Conservation (phyloP, 2,888 invertebrate species). For the Eurytoma adleriae region DNA sequence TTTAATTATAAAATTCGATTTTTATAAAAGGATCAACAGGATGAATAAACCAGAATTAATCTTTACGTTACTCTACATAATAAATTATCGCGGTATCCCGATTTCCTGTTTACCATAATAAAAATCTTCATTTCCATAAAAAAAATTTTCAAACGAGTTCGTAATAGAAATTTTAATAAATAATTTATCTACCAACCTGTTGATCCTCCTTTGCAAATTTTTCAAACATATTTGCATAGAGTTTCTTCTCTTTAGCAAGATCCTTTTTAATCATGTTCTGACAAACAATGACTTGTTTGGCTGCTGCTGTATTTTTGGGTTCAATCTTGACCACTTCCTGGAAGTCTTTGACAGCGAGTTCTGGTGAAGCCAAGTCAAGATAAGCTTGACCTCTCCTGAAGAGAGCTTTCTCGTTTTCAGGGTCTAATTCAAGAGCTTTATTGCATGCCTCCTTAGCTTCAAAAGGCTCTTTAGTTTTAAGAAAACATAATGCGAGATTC, state of each 20-base stretch:
- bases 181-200: constrained; percentile 74
- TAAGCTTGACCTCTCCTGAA: constrained; percentile 92
- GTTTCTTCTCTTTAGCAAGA: constrained; percentile 87
- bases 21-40: constrained; percentile 13
- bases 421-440: constrained; percentile 86
- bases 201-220: constrained; percentile 90
- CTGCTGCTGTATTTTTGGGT: constrained; percentile 92
- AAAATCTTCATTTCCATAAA: constrained; percentile 28
- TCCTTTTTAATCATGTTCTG: constrained; percentile 86
- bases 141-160: constrained; percentile 20
- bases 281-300: constrained; percentile 85
- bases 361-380: constrained; percentile 85
- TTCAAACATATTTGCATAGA: constrained; percentile 97
- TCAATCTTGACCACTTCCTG: constrained; percentile 86
- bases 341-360: constrained; percentile 88
- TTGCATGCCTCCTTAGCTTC: constrained; percentile 87
- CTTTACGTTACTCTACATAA: not conserved
- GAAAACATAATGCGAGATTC: constrained; percentile 89
- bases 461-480: constrained; percentile 85
- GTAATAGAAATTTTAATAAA: not conserved
- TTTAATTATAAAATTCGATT: constrained; percentile 11
- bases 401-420: constrained; percentile 90
- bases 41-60: constrained; percentile 4
- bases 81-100: not conserved
- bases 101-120: constrained; percentile 23